A percentile compares a stretch with the other conserved stretches of the same genome.
Evolutionary conservation across 1,140 invertebrate species (phyloP).

Genomic region (Sycophaga agraensis): DNA sequence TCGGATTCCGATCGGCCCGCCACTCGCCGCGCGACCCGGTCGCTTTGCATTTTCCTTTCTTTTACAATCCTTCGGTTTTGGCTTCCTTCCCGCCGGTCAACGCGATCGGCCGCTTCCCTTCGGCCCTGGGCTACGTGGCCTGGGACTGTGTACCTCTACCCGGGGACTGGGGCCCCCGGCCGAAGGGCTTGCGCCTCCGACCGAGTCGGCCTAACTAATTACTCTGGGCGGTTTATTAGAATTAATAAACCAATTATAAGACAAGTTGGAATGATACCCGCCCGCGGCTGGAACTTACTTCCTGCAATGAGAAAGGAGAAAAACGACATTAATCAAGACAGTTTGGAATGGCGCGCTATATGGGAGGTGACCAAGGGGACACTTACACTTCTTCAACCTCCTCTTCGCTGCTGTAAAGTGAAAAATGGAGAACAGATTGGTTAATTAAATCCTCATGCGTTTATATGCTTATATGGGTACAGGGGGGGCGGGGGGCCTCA

Average conservation of each 20-base stretch:
- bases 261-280: neutral
- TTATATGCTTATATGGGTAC: neutral
- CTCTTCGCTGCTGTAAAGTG: slow-evolving; percentile 52
- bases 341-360: neutral
- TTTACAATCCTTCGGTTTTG: too few relatives aligned
- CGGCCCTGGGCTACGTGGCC: neutral
- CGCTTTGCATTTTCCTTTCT: too few relatives aligned
- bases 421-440: slow-evolving; percentile 39
- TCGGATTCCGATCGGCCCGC: too few relatives aligned
- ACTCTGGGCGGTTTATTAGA: neutral
- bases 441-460: too few relatives aligned
- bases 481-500: neutral
- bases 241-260: neutral
- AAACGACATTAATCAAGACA: slow-evolving; percentile 18
- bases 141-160: neutral
- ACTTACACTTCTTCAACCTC: slow-evolving; percentile 56
- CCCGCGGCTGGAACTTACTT: slow-evolving; percentile 47
- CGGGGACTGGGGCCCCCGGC: too few relatives aligned
- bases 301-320: slow-evolving; percentile 46
- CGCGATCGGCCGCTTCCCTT: too few relatives aligned
- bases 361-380: slow-evolving; percentile 3
- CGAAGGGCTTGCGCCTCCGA: too few relatives aligned
- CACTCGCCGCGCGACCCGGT: too few relatives aligned
- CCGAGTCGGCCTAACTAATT: too few relatives aligned
- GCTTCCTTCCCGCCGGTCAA: too few relatives aligned